Evolutionary conservation across 2,888 invertebrate genomes (phyloP).

Genomic region (Apotomis capreana): DNA sequence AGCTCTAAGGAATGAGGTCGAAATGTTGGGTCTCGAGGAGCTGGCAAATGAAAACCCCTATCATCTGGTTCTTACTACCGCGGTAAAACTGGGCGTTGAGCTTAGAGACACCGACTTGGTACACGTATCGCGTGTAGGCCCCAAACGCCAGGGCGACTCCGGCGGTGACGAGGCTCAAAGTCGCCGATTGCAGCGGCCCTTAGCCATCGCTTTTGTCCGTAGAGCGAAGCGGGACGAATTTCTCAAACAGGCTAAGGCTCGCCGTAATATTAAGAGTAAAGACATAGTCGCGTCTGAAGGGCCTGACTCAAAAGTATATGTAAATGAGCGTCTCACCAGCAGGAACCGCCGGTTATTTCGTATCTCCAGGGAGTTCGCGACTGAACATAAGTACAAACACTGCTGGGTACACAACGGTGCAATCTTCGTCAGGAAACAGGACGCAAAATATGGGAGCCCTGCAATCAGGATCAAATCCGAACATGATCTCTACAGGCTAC

Average conservation of each 20-base stretch:
- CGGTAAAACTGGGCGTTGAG: slow-evolving; percentile 3
- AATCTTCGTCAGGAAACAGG: background rate
- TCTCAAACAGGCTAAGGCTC: background rate
- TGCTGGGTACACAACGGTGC: background rate
- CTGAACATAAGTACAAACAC: background rate
- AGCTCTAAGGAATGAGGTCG: slow-evolving; percentile 1
- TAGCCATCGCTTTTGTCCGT: background rate
- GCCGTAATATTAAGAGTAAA: background rate
- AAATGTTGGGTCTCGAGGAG: slow-evolving; percentile 5
- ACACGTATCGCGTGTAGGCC: slow-evolving; percentile 1
- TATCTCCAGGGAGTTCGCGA: background rate
- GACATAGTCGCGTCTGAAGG: background rate
- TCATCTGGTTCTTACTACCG: slow-evolving; percentile 1
- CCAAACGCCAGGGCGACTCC: background rate
- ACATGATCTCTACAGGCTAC: no score
- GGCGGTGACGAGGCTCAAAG: background rate
- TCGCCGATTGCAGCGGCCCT: background rate
- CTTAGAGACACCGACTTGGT: background rate
- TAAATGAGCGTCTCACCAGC: slow-evolving; percentile 1
- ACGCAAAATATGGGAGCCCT: background rate
- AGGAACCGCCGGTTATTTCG: slow-evolving; percentile 8
- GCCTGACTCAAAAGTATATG: background rate
- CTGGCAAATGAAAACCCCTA: background rate
- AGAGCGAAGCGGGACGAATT: background rate
- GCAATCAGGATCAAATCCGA: no score